These are phyloP conservation scores for Acipenser oxyrinchus DNA, from an alignment of 2,797 vertebrate species.

Conservation along the genomic window DNA sequence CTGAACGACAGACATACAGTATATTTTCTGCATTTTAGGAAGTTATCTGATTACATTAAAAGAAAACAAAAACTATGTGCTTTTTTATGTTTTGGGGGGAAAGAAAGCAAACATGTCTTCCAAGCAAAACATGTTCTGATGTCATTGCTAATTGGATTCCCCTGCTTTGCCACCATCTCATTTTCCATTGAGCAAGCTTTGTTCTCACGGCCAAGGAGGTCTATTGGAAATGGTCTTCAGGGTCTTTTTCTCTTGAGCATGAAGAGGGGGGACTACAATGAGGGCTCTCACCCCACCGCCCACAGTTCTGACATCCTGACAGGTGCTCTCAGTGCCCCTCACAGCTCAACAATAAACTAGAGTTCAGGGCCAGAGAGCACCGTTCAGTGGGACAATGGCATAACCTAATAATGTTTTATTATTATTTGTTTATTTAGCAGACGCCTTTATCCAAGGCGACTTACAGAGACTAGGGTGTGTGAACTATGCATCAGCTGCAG, in stretches of 20 bases:
- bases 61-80: no score
- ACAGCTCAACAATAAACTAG: constrained; percentile 19
- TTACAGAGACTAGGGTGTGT: no score
- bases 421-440: no score
- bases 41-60: no score
- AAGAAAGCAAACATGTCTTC: no score
- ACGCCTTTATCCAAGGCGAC: no score
- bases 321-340: constrained; percentile 21
- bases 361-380: not conserved
- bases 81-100: no score
- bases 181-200: constrained; percentile 36
- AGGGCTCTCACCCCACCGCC: constrained; percentile 5
- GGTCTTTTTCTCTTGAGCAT: constrained; percentile 41
- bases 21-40: no score
- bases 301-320: constrained; percentile 46
- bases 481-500: no score
- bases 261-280: constrained; percentile 14
- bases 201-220: constrained; percentile 24
- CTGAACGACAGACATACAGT: no score
- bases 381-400: not conserved
- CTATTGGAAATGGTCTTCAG: constrained; percentile 39
- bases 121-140: constrained; percentile 28
- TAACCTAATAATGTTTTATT: no score
- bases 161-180: constrained; percentile 35
- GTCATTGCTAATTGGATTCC: constrained; percentile 46